phyloP scores from a whole-genome alignment of 2,888 invertebrate genomes.

The Cryptocephalus moraei region DNA sequence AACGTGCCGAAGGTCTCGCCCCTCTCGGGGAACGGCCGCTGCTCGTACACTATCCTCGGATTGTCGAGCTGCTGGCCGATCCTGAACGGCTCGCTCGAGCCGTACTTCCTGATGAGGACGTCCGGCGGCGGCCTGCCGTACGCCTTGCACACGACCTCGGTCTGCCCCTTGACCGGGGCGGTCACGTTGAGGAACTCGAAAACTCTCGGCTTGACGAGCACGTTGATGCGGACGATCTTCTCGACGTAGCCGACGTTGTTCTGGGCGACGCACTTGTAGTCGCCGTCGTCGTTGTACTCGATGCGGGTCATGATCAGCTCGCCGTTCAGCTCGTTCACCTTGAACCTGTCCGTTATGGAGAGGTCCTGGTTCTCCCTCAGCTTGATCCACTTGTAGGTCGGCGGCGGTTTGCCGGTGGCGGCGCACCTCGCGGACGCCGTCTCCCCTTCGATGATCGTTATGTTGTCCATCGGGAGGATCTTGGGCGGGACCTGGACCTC shows the following conservation, averaged over 20 bases:
- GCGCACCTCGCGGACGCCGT: conserved; percentile 64
- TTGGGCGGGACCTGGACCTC: conserved; percentile 67
- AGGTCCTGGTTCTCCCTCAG: conserved; percentile 62
- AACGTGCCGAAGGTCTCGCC: conserved; percentile 56
- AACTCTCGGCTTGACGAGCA: conserved; percentile 68
- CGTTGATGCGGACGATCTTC: conserved; percentile 56
- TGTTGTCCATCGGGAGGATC: conserved; percentile 50
- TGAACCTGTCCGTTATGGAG: conserved; percentile 54
- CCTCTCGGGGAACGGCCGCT: conserved; percentile 40
- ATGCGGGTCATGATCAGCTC: conserved; percentile 63
- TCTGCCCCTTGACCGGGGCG: conserved; percentile 49
- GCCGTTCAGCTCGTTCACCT: conserved; percentile 62
- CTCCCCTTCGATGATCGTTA: conserved; percentile 72
- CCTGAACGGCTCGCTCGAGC: conserved; percentile 51
- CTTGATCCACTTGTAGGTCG: conserved; percentile 76
- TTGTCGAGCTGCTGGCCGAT: conserved; percentile 54
- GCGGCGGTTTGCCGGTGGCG: conserved; percentile 76
- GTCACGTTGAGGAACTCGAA: conserved; percentile 68
- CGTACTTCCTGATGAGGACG: conserved; percentile 70
- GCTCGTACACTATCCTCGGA: conserved; percentile 52
- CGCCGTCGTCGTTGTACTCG: conserved; percentile 66
- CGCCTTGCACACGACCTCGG: conserved; percentile 64
- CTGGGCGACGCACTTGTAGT: conserved; percentile 69
- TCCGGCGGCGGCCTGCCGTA: conserved; percentile 71
- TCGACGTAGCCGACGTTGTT: conserved; percentile 69